Conservation (phyloP, 2,797 vertebrate species). For the Echiichthys vipera region DNA sequence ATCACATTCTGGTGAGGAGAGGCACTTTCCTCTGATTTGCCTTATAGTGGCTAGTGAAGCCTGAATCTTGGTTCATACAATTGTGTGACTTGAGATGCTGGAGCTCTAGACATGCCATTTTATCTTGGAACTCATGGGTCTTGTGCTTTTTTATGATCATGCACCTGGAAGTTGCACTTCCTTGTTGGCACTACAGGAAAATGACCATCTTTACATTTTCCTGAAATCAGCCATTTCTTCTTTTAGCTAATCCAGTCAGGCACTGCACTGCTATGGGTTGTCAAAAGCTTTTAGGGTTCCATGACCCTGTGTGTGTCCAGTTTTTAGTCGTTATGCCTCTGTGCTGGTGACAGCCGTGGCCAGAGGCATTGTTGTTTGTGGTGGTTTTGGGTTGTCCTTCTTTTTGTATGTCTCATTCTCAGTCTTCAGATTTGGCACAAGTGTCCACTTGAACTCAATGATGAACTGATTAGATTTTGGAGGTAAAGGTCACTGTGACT, state of each 20-base stretch:
- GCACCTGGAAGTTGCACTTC: neutral
- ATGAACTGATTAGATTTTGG: too few relatives aligned
- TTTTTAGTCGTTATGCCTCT: neutral
- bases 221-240: neutral
- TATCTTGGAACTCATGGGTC: neutral
- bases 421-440: too few relatives aligned
- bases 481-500: too few relatives aligned
- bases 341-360: too few relatives aligned
- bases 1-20: constrained; percentile 62
- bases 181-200: neutral
- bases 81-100: neutral
- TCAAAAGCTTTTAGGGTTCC: neutral
- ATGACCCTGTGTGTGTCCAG: neutral
- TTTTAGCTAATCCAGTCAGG: neutral
- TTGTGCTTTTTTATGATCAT: neutral
- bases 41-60: constrained; percentile 21
- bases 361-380: too few relatives aligned
- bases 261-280: neutral
- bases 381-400: too few relatives aligned
- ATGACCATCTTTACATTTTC: neutral
- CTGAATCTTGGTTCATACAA: constrained; percentile 4
- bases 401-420: too few relatives aligned
- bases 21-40: constrained; percentile 44
- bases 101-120: neutral
- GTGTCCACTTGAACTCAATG: too few relatives aligned